These are phyloP conservation scores for Xestia ashworthii DNA, from an alignment of 2,888 invertebrate species.

Conservation along the genomic window DNA sequence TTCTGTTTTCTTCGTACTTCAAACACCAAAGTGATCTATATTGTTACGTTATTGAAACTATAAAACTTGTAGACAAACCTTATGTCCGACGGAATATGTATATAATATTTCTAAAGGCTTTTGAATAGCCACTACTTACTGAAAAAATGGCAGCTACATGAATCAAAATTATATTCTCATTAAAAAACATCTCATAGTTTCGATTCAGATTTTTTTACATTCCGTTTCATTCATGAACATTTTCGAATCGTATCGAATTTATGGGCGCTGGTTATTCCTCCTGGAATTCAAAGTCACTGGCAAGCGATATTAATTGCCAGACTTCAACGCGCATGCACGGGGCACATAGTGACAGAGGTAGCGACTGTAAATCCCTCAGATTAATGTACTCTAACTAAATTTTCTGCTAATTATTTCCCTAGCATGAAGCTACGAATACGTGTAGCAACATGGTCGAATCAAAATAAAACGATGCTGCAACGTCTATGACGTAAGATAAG, in stretches of 20 bases:
- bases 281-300: background rate
- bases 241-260: background rate
- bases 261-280: background rate
- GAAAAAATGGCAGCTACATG: too few relatives aligned
- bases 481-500: background rate
- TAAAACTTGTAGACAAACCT: background rate
- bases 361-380: constrained; percentile 18
- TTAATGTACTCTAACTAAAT: constrained; percentile 18
- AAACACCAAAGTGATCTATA: too few relatives aligned
- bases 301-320: background rate
- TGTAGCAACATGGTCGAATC: background rate
- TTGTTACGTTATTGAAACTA: background rate
- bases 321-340: background rate
- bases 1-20: background rate
- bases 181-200: background rate
- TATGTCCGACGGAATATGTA: background rate
- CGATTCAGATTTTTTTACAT: background rate
- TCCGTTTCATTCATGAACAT: background rate
- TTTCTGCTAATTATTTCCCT: constrained; percentile 17
- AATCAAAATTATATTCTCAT: background rate
- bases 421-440: background rate
- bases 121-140: too few relatives aligned
- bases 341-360: background rate
- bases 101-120: too few relatives aligned
- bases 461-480: background rate